Percentiles rank a stretch among this genome's conserved stretches.
These are phyloP conservation scores for Acleris holmiana DNA, from an alignment of 2,888 invertebrate genomes.

Conservation along the genomic window DNA sequence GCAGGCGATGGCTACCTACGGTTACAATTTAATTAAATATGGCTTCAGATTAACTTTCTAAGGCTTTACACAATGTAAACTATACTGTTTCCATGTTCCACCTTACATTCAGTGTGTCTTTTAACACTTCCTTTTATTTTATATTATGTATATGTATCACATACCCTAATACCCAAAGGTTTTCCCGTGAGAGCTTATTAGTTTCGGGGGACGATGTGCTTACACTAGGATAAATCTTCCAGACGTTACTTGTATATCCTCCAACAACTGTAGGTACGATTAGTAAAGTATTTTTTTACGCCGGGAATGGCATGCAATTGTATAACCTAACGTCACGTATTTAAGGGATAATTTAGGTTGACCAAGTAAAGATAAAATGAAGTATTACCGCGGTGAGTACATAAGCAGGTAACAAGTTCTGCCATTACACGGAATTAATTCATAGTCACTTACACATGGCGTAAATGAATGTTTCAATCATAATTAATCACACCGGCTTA, in stretches of 20 bases:
- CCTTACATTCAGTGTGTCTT: slow-evolving; percentile 36
- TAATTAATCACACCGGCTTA: slow-evolving; percentile 28
- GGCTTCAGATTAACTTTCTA: slow-evolving; percentile 81
- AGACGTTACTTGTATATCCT: not conserved
- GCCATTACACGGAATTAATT: not conserved
- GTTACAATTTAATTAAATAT: slow-evolving; percentile 82
- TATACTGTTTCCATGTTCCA: slow-evolving; percentile 77
- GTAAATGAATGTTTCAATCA: slow-evolving; percentile 21
- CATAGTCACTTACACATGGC: slow-evolving; percentile 20
- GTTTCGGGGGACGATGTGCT: no score
- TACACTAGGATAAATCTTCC: not conserved
- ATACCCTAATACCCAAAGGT: not conserved
- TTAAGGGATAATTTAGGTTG: no score
- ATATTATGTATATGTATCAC: not conserved
- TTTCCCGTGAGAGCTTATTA: not conserved
- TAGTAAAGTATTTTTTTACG: no score
- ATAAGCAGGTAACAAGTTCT: not conserved
- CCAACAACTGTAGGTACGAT: no score
- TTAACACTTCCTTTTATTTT: not conserved
- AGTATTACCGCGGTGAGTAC: no score
- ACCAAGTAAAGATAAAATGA: no score
- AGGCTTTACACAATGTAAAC: slow-evolving; percentile 72
- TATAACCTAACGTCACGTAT: no score
- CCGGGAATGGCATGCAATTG: no score
- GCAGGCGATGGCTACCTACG: slow-evolving; percentile 60